phyloP scores from a whole-genome alignment of 2,113 vertebrate genomes.

The Laticauda colubrina region DNA sequence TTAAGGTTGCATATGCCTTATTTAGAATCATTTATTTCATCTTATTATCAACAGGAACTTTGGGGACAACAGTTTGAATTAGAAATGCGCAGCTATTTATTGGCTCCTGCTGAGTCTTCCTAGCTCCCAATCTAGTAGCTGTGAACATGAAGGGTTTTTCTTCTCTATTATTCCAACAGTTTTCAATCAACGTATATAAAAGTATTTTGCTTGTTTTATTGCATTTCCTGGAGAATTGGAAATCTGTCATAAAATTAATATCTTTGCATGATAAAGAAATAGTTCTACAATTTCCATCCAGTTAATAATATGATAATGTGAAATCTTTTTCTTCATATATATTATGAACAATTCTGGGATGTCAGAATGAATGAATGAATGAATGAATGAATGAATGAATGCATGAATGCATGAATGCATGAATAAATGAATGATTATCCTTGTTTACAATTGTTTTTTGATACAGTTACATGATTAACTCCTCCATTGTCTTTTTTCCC shows the following conservation, averaged over 20 bases:
- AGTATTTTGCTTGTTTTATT: background rate
- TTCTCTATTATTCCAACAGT: background rate
- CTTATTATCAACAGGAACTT: conserved; percentile 3
- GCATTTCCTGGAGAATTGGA: background rate
- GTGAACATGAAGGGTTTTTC: background rate
- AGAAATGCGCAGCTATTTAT: background rate
- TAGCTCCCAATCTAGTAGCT: background rate
- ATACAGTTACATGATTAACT: background rate
- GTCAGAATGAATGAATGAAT: background rate
- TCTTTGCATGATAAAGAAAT: background rate
- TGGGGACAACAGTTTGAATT: background rate
- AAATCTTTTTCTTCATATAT: background rate
- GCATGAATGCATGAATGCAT: too few species aligned
- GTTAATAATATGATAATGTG: background rate
- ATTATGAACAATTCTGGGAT: background rate
- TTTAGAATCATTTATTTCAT: background rate
- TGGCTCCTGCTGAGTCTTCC: background rate
- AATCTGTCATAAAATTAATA: background rate
- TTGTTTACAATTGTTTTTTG: background rate
- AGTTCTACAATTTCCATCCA: background rate
- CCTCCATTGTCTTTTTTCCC: background rate
- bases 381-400: too few species aligned
- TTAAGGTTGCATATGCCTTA: background rate
- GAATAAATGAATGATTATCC: background rate
- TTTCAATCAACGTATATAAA: background rate